Base-by-base conservation (phyloP, 2,797 vertebrate species). In the Chelonia mydas region DNA sequence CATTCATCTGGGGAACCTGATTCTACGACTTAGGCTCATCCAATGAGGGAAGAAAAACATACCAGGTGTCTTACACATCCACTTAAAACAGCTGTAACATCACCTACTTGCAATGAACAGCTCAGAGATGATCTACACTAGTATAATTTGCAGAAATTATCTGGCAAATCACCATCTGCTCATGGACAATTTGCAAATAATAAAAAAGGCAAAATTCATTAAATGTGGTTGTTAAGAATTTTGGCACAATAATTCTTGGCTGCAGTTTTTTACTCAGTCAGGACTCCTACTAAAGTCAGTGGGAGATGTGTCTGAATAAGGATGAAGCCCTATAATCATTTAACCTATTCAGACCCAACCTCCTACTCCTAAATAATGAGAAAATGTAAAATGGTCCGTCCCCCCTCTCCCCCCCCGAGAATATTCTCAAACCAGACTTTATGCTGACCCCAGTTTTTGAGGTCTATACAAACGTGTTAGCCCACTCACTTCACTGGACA, bases 401-500 rank as follows among this genome's bases (percentile, higher is more conserved):
- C 25, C 54, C 3, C 25, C 1, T n/a, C 61, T n/a, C 61, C 5
- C 23, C 41, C 72, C 19, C 11, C 4, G 41, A 47, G 41, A 76
- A 47, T 45, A 76, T 76, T 76, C 23, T 47, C 25, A 76, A 76
- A 45, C 41, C 41, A 47, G 13, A 45, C 41, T 76, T 76, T 28
- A 47, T 47, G 74, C 74, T 16, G 25, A 47, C 3, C 25, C 25
- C 74, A 28, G 11, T 76, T 25, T 76, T 13, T 37, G 68, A 21
- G 11, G 68, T 72, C 37, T 25, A 25, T 25, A 6, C 68, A 72
- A 41, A 74, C 77, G 87, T 87, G 82, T 23, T 37, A 41, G n/a
- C n/a, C 10, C 17, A 81, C 74, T 93, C 89, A 33, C 88, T 37
- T 76, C 2, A 7, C 19, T 1, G 0, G 0, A 49, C 84, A 92